Base-by-base conservation (phyloP, 2,797 vertebrate genomes). In the Pangasius krempfi region DNA sequence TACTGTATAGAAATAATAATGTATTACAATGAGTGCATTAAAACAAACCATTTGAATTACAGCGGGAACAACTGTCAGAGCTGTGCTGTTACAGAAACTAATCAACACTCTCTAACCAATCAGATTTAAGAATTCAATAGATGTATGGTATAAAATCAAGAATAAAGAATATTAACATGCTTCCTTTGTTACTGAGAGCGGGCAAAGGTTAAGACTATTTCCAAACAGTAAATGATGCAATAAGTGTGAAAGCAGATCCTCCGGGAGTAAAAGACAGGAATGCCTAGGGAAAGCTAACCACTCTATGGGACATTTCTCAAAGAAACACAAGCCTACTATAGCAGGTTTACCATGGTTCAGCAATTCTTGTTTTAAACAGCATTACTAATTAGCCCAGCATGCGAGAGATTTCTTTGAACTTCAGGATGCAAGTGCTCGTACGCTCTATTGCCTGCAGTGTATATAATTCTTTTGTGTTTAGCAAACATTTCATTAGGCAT, bases 401-500 rank as follows among this genome's bases (percentile, higher is more conserved):
- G 62, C 6, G 0, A 13, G 56, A 10, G 30, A 56, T 81, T 84
- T 73, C 64, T 50, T 30, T 76, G 3, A 86, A 85, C 62, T 62
- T 62, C 44, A 33, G 75, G 40, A 64, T 52, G 70, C 40, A 18
- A 52, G 9, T 1, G 40, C 18, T 82, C 9, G 80, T 25, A 72
- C 33, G 76, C 68, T 33, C 70, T 50, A 70, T 62, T 44, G 66
- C 84, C 72, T 58, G 8, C 84, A 81, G 66, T 82, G 86, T 52
- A 72, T 82, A 86, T 86, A 79, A 85, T 37, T 10, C 62, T 89
- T 87, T 84, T 40, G 70, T 84, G 87, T 93, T 93, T 92, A 87
- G 89, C 88, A 88, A 92, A 93, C 92, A 92, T 88, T 89, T 90
- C 84, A 90, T 92, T 94, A 92, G 87, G 89, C 85, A 84, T 76